Conservation (phyloP, 2,888 invertebrate genomes). For the Apamea crenata region DNA sequence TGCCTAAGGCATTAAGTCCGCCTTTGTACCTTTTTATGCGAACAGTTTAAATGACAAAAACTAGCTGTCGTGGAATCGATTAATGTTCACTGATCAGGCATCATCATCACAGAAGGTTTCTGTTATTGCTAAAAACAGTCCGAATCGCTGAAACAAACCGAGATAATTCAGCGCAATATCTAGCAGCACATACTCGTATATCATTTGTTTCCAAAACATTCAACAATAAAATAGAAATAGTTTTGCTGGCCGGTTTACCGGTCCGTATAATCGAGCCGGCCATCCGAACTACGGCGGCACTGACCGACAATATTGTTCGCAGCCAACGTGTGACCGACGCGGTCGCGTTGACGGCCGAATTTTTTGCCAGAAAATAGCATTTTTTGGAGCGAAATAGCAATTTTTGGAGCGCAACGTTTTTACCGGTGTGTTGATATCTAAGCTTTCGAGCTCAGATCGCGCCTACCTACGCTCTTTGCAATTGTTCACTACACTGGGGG, state of each 20-base stretch:
- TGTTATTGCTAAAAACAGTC: neutral
- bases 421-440: conserved; percentile 22
- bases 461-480: neutral
- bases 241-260: conserved; percentile 55
- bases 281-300: conserved; percentile 63
- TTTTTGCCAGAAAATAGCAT: conserved; percentile 51
- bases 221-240: conserved; percentile 69
- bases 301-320: conserved; percentile 66
- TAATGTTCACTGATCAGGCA: neutral
- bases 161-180: conserved; percentile 3
- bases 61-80: too few species aligned
- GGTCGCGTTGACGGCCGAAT: conserved; percentile 37
- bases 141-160: neutral
- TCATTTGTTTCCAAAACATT: conserved; percentile 67
- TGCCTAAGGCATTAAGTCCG: too few species aligned
- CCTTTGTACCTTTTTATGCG: too few species aligned
- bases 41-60: too few species aligned
- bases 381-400: conserved; percentile 56
- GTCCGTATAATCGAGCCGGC: conserved; percentile 79
- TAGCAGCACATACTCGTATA: conserved; percentile 40
- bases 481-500: neutral
- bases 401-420: conserved; percentile 50
- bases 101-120: neutral
- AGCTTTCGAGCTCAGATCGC: conserved; percentile 11
- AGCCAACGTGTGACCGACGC: conserved; percentile 54